These are phyloP conservation scores for Dichetophora obliterata DNA, from an alignment of 2,888 invertebrate genomes.

Conservation along the genomic window DNA sequence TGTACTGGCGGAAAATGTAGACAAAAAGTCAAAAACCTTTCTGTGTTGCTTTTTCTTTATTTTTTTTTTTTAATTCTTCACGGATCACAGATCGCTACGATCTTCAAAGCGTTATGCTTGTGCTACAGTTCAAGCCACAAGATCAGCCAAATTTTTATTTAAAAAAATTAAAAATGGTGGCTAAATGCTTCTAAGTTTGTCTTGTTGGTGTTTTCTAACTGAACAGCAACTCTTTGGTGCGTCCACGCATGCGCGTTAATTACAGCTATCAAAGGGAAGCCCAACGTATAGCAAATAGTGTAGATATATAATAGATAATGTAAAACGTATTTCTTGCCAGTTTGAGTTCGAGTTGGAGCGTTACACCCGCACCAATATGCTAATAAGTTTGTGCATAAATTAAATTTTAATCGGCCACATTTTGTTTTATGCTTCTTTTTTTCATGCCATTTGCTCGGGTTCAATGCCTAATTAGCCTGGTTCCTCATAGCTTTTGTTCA, in stretches of 20 bases:
- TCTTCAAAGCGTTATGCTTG: neutral
- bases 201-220: slow-evolving; percentile 24
- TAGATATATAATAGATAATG: neutral
- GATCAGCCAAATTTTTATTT: slow-evolving; percentile 11
- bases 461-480: slow-evolving; percentile 26
- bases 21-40: slow-evolving; percentile 30
- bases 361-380: slow-evolving; percentile 3
- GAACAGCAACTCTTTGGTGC: slow-evolving; percentile 24
- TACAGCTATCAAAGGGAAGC: slow-evolving; percentile 10
- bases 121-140: slow-evolving; percentile 3
- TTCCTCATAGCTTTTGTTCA: neutral
- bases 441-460: neutral
- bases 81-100: slow-evolving; percentile 24
- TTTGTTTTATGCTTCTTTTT: neutral
- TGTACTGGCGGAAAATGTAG: slow-evolving; percentile 28
- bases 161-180: slow-evolving; percentile 11
- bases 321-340: neutral
- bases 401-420: slow-evolving; percentile 11
- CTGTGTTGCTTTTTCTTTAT: slow-evolving; percentile 8
- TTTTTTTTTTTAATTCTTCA: slow-evolving; percentile 5
- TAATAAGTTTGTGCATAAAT: slow-evolving; percentile 9
- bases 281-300: neutral
- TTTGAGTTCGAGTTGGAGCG: neutral
- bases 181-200: slow-evolving; percentile 4
- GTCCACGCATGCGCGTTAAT: slow-evolving; percentile 21